Conservation (phyloP, 2,888 invertebrate genomes). For the Agrochola lychnidis region DNA sequence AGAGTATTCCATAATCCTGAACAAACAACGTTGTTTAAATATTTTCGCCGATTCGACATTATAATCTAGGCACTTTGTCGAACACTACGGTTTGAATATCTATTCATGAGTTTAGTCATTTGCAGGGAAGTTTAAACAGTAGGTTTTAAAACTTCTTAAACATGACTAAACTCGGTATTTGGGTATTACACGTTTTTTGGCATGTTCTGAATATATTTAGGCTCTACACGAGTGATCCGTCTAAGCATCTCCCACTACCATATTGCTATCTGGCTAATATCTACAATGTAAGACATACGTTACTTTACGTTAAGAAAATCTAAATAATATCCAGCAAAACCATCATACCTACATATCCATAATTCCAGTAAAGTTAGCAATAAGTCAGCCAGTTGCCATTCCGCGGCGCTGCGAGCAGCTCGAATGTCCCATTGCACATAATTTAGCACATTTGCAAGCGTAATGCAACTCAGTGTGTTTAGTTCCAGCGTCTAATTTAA, state of each 20-base stretch:
- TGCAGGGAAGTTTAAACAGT: not conserved
- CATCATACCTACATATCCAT: slow-evolving; percentile 4
- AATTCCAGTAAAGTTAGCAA: slow-evolving; percentile 21
- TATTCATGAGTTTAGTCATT: not conserved
- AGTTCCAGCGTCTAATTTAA: slow-evolving; percentile 69
- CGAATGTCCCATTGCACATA: slow-evolving; percentile 63
- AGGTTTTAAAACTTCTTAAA: too few species aligned
- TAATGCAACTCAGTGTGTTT: slow-evolving; percentile 63
- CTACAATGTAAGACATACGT: not conserved
- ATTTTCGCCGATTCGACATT: not conserved
- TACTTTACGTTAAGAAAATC: not conserved
- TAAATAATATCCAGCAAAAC: not conserved
- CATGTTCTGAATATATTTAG: not conserved
- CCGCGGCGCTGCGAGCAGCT: slow-evolving; percentile 15
- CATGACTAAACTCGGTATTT: not conserved
- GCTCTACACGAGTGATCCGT: not conserved
- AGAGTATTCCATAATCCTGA: not conserved
- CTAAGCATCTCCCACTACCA: too few species aligned
- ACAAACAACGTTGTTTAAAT: slow-evolving; percentile 3
- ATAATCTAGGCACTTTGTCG: too few species aligned
- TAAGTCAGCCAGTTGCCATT: slow-evolving; percentile 44
- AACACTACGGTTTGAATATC: not conserved
- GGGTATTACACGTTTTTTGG: not conserved
- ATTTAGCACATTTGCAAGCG: slow-evolving; percentile 71
- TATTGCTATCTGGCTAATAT: not conserved